Conservation (phyloP, 2,113 vertebrate genomes). For the Noturus placidus region DNA sequence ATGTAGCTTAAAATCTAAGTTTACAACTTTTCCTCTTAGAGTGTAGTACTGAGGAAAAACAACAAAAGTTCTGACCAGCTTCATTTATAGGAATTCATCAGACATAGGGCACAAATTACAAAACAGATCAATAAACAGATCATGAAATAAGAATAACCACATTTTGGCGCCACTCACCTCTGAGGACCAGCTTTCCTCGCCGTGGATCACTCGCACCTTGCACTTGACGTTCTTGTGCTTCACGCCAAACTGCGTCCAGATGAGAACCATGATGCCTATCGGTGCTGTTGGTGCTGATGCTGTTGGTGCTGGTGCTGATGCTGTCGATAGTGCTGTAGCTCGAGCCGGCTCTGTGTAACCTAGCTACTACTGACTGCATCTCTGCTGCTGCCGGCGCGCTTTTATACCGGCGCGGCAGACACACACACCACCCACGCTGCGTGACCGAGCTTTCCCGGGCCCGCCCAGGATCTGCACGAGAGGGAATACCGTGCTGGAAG, state of each 20-base stretch:
- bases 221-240: constrained; percentile 78
- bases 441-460: constrained; percentile 71
- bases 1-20: neutral
- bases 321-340: constrained; percentile 23
- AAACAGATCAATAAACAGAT: neutral
- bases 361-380: constrained; percentile 49
- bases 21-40: neutral
- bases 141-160: neutral
- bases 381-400: constrained; percentile 40
- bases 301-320: neutral
- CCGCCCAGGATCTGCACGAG: constrained; percentile 61
- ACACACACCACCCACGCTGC: constrained; percentile 65
- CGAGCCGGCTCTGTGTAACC: neutral
- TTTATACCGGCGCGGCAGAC: constrained; percentile 58
- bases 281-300: constrained; percentile 34
- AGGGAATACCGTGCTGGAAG: constrained; percentile 68
- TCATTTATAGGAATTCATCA: neutral
- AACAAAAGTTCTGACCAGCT: neutral
- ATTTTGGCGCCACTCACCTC: constrained; percentile 61
- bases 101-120: neutral
- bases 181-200: constrained; percentile 72
- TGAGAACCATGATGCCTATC: constrained; percentile 71
- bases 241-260: constrained; percentile 78
- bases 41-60: neutral
- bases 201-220: constrained; percentile 76